Conservation (phyloP, 2,113 vertebrate species). For the Ranitomeya variabilis region DNA sequence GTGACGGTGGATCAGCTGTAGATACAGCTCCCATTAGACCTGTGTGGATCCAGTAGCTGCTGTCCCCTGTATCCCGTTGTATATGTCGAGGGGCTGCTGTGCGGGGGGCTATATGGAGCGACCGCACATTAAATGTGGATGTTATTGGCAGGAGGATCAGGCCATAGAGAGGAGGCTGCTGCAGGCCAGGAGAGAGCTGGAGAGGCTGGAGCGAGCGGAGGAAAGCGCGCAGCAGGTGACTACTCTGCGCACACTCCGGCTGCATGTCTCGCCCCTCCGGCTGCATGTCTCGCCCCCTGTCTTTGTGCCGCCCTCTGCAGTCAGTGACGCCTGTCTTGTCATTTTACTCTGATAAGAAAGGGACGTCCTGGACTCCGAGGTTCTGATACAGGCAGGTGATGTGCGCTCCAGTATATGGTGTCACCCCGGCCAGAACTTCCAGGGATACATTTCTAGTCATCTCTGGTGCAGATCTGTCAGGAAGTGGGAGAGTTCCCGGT, state of each 20-base stretch:
- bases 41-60: not conserved
- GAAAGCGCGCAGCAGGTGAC: conserved; percentile 37
- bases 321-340: conserved; percentile 2
- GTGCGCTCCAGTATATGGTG: too few relatives aligned
- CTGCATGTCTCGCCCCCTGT: conserved; percentile 14
- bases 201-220: conserved; percentile 51
- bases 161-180: conserved; percentile 50
- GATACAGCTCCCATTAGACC: too few relatives aligned
- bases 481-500: too few relatives aligned
- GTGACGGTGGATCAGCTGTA: too few relatives aligned
- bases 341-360: conserved; percentile 28
- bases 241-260: not conserved
- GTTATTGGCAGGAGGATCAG: conserved; percentile 53
- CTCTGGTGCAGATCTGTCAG: too few relatives aligned
- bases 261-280: conserved; percentile 11
- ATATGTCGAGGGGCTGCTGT: not conserved
- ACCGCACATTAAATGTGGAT: conserved; percentile 44
- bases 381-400: conserved; percentile 17
- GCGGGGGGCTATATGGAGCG: not conserved
- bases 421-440: too few relatives aligned
- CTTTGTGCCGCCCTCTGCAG: not conserved
- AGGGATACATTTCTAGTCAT: too few relatives aligned
- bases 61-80: not conserved
- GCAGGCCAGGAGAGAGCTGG: conserved; percentile 54
- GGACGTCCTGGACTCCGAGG: not conserved